Evolutionary conservation across 2,113 vertebrate genomes (phyloP).

Genomic region (Oreochromis niloticus): DNA sequence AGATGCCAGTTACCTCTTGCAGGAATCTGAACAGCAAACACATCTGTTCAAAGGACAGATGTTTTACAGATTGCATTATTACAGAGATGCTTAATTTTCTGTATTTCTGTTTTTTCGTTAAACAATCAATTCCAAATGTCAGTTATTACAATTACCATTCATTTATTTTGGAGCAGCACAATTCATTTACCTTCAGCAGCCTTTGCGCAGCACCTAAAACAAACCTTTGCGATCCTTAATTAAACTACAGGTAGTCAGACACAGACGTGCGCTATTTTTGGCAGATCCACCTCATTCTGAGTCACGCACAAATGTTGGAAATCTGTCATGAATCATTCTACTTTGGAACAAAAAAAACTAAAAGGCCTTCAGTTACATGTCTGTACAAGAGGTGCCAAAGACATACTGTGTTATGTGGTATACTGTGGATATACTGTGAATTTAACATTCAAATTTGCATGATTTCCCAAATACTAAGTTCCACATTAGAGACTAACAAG

Average conservation of each 20-base stretch:
- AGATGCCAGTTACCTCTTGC: neutral
- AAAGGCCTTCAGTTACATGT: neutral
- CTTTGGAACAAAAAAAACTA: neutral
- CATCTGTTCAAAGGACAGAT: neutral
- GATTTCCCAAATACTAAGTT: neutral
- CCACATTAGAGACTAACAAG: neutral
- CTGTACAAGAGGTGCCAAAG: neutral
- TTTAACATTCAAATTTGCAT: neutral
- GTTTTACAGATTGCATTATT: neutral
- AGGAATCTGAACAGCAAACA: neutral
- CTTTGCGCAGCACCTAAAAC: neutral
- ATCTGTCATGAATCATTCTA: neutral
- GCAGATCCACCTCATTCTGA: neutral
- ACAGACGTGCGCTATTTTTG: neutral
- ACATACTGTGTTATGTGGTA: neutral
- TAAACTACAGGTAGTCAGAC: neutral
- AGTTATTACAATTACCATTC: neutral
- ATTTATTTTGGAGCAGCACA: neutral
- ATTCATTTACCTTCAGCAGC: neutral
- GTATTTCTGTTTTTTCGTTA: neutral
- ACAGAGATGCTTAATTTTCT: neutral
- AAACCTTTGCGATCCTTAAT: neutral
- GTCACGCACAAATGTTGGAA: constrained; percentile 3
- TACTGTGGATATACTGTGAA: neutral
- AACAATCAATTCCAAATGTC: neutral